Evolutionary conservation across 2,797 vertebrate species (phyloP).

Genomic region (Eleutherodactylus coqui): DNA sequence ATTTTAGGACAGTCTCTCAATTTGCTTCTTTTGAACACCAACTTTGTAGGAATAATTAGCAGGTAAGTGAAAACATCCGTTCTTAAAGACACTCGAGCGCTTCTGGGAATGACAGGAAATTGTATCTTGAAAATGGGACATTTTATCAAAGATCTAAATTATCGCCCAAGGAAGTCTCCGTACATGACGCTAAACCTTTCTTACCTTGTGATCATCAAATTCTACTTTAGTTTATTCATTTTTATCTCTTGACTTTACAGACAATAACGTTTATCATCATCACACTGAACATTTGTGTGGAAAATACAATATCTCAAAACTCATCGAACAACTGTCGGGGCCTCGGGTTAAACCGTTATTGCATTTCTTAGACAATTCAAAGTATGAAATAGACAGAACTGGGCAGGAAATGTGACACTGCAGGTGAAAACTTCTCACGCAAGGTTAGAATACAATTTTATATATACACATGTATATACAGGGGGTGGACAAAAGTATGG

Average conservation of each 20-base stretch:
- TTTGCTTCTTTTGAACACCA: neutral
- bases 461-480: too few relatives aligned
- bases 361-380: neutral
- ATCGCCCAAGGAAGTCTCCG: constrained; percentile 9
- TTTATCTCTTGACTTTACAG: constrained; percentile 35
- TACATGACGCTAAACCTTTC: neutral
- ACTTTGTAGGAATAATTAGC: constrained; percentile 12
- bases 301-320: neutral
- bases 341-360: neutral
- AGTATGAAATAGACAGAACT: neutral
- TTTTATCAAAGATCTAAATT: constrained; percentile 38
- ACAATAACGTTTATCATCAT: constrained; percentile 37
- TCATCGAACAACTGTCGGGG: neutral
- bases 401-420: neutral
- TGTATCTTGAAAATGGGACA: constrained; percentile 22
- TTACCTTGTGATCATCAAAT: neutral
- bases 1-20: neutral
- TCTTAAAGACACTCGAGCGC: neutral
- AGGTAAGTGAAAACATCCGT: neutral
- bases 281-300: constrained; percentile 7
- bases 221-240: constrained; percentile 31
- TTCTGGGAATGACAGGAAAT: constrained; percentile 23
- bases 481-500: too few relatives aligned
- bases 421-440: neutral
- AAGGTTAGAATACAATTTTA: too few relatives aligned